Conservation (phyloP, 2,888 invertebrate genomes). For the Slavum lentiscoides region DNA sequence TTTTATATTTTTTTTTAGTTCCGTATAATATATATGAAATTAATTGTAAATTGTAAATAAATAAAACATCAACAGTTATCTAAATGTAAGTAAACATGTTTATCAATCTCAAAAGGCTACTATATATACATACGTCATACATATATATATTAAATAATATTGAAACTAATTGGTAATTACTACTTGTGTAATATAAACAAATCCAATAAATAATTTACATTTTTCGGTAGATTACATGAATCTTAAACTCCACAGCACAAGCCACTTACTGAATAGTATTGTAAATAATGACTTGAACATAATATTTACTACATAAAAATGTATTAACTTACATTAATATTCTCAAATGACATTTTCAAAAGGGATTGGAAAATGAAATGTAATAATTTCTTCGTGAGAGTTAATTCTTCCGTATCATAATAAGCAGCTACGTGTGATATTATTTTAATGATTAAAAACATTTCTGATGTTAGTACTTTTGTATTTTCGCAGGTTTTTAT, state of each 20-base stretch:
- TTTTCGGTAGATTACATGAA: too few relatives aligned
- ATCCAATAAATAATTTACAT: too few relatives aligned
- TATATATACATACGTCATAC: too few relatives aligned
- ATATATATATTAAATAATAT: too few relatives aligned
- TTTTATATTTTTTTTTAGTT: neutral
- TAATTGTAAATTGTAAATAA: neutral
- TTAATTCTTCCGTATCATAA: constrained; percentile 26
- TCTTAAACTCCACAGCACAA: too few relatives aligned
- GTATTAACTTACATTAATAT: constrained; percentile 16
- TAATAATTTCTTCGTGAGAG: constrained; percentile 30
- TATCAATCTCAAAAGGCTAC: too few relatives aligned
- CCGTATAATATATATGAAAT: neutral
- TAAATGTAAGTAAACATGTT: too few relatives aligned
- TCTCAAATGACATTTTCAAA: constrained; percentile 36
- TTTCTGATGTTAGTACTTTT: constrained; percentile 8
- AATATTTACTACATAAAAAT: neutral
- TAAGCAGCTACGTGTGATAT: constrained; percentile 30
- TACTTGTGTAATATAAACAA: neutral
- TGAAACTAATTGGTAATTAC: too few relatives aligned
- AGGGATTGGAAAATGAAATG: constrained; percentile 42
- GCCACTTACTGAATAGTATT: too few relatives aligned
- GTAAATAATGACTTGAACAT: neutral
- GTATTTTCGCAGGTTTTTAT: constrained; percentile 3
- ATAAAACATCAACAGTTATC: too few relatives aligned
- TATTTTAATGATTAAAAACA: constrained; percentile 37